Conservation (phyloP, 2,888 invertebrate species). For the Ceratothoa steindachneri region DNA sequence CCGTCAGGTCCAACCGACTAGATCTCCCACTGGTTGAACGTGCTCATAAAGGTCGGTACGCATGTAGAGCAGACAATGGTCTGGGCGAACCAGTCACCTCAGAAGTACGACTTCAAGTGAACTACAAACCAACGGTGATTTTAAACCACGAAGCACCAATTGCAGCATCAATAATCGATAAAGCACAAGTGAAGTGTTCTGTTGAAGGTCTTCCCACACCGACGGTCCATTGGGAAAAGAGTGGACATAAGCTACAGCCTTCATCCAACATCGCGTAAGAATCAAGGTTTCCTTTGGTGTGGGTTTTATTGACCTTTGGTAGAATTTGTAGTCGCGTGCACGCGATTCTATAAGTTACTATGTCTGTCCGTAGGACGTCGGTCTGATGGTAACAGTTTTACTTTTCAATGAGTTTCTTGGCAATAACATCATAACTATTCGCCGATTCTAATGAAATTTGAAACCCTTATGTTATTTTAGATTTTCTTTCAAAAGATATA, state of each 20-base stretch:
- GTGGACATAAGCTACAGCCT: background rate
- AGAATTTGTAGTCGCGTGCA: no score
- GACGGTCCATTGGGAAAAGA: conserved; percentile 9
- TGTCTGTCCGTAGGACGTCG: no score
- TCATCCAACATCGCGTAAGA: conserved; percentile 17
- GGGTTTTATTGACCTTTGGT: no score
- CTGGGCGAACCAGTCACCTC: conserved; percentile 33
- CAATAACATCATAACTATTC: no score
- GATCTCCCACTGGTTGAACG: conserved; percentile 31
- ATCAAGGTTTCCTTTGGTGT: no score
- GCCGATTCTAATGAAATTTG: no score
- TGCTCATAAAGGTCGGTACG: conserved; percentile 29
- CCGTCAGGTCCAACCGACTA: conserved; percentile 37
- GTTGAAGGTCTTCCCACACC: conserved; percentile 9
- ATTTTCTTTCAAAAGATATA: no score
- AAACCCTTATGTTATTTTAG: no score
- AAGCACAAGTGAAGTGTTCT: conserved; percentile 1
- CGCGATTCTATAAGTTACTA: no score
- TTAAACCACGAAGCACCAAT: conserved; percentile 10
- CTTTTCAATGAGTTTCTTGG: no score
- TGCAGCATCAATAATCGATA: background rate
- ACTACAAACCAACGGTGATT: conserved; percentile 16
- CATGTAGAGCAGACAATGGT: conserved; percentile 42
- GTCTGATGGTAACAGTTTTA: no score
- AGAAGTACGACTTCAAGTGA: conserved; percentile 25